Base-by-base conservation (phyloP, 2,113 vertebrate genomes). In the Elaphurus davidianus region DNA sequence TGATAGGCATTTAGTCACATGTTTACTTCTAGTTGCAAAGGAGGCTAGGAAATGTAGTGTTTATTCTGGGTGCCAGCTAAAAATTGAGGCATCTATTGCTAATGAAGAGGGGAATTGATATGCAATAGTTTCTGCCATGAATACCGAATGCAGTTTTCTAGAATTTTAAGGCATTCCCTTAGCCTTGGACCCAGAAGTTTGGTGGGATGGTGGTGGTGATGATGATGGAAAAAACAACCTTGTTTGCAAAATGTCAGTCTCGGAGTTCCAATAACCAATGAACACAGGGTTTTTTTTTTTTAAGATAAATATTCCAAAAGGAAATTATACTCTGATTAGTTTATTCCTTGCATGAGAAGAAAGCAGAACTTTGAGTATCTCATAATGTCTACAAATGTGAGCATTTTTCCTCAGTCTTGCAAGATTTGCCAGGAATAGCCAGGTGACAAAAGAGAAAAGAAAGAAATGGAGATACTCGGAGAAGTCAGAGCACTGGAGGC, bases 21-120 rank as follows among this genome's bases (percentile, higher is more conserved):
- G 52, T 62, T 96, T 33, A 71, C 27, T 83, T 93, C 59, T 95
- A 60, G 47, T 85, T 93, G 67, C 43, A 92, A 93, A 96, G 17
- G 55, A 86, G n/a, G n/a, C 67, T 95, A 33, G 78, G 36, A 93
- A 87, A 79, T 83, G 45, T 50, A 87, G 11, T 85, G 28, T 88
- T 97, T 86, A 47, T 96, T 91, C 79, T 91, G 79, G 71, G 33
- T 74, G 62, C 25, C 85, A 47, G 30, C n/a, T 82, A 81, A 90
- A 94, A 90, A 60, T 7, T 17, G 28, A 52, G 40, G 50, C 16
- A 90, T 96, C 60, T 91, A 15, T 86, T 47, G 21, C 45, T 95
- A 87, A 98, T 9, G 7, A 91, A 82, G 55, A 91, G 17, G 19
- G n/a, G 13, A 92, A 40, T 55, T 33, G 25, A 7, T n/a, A 95